Evolutionary conservation across 2,888 invertebrate genomes (phyloP), one percentile per base, ranked within the genome.

Genomic region (Gastrophysa polygoni): DNA sequence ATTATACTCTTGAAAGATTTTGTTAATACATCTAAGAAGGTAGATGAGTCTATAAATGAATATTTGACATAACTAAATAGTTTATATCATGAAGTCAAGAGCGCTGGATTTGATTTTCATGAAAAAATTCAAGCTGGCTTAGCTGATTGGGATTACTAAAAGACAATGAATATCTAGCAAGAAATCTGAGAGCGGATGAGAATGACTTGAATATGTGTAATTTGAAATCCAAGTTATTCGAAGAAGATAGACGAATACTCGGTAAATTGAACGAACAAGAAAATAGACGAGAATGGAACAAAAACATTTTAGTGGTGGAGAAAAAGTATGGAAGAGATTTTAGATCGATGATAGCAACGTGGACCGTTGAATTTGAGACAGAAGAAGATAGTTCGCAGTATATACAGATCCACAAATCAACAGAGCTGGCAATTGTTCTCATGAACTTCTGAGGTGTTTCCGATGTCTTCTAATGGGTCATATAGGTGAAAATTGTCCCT

Each of bases 61-160:
- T 56, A 56, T 8, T 14, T 56, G 8, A 32, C 44, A 20, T 47
- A 47, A 56, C 24, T 28, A 46, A 56, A 46, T 29, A 18, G 46
- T 14, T 29, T 56, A 29, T 56, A 46, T 46, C 47, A 56, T 29
- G 29, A 56, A 17, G 29, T 28, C 5, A 17, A n/a, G 16, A 34
- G 43, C 20, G 29, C 56, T 10, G 47, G 56, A 29, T 56, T 24
- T 17, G 56, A 56, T 29, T 56, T 56, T 17, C 4, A 20, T n/a
- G 56, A 56, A 11, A 56, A 56, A 28, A 32, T 56, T 18, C 56
- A 55, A 55, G 55, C 46, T 21, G 44, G 46, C 4, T 46, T 46
- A 10, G 21, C 54, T 16, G 44, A 43, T 54, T 43, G 10, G 54
- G 44, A 20, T 43, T 54, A 43, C 54, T 24, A 10, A 8, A 14